Evolutionary conservation across 2,113 vertebrate species (phyloP), one percentile per base, ranked within the genome.

Genomic region (Xenopus laevis): DNA sequence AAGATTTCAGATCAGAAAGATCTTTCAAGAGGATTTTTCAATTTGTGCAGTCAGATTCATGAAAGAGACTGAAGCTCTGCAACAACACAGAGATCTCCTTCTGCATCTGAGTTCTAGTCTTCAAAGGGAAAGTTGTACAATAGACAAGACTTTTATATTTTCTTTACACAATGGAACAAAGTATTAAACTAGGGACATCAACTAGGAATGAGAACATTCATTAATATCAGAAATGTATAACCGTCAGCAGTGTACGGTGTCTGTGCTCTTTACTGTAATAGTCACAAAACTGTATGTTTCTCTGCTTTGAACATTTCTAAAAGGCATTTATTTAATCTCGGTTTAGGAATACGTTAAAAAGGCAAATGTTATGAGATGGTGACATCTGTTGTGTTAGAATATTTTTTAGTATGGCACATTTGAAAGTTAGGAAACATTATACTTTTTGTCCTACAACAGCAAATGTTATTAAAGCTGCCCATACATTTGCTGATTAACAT

Each of bases 31-130:
- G 70, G 50, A 81, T 82, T 82, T 27, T 76, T 55, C 50, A 70
- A 81, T 79, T 23, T 76, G 63, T 81, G 78, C 71, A 75, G 59
- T 79, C 68, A 78, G 66, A 68, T 75, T 68, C 73, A 78, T 80
- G 73, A 83, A 80, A 79, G 76, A 50, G 72, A 45, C 12, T 72
- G 17, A 78, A 70, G 62, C 23, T 74, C 72, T 65, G 45, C 40
- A 76, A 75, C 70, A 77, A 67, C 65, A 78, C 57, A 71, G 71
- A 79, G 70, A 66, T 78, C 65, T 71, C 13, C 50, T 67, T 46
- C 46, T 58, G 15, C 18, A 69, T 74, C 33, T 78, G 16, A 64
- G 68, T 15, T 77, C 75, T 8, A 45, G 18, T 70, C 27, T 1
- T 79, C 23, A 72, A 69, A 80, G 57, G 47, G 18, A 71, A 23